These are phyloP conservation scores for Mesembrinibis cayennensis DNA, from an alignment of 2,113 vertebrate genomes.

Conservation along the genomic window DNA sequence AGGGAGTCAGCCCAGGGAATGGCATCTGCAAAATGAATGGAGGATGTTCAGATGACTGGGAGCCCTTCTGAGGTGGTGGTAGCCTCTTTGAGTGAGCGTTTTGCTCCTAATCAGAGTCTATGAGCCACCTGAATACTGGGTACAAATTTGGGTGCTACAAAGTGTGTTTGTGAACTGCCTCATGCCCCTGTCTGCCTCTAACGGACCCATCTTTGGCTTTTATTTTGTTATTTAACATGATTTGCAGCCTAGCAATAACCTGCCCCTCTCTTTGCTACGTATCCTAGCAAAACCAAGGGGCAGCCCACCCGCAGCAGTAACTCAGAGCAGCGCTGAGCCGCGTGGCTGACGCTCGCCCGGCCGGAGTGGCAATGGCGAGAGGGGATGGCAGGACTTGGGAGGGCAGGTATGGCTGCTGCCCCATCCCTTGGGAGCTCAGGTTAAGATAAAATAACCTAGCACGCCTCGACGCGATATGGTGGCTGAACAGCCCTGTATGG, in stretches of 20 bases:
- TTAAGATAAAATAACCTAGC: not conserved
- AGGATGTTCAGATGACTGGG: not conserved
- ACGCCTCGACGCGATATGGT: too few relatives aligned
- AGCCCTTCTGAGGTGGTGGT: not conserved
- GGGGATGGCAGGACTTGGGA: not conserved
- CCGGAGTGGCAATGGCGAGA: not conserved
- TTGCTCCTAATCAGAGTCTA: not conserved
- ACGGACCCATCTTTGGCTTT: not conserved
- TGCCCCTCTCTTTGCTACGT: not conserved
- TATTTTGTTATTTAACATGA: not conserved
- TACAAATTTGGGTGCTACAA: not conserved
- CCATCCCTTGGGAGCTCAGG: not conserved
- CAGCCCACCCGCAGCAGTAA: fast-evolving
- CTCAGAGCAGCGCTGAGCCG: not conserved
- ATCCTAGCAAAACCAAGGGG: not conserved
- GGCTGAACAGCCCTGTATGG: not conserved
- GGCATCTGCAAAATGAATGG: not conserved
- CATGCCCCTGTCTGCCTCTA: not conserved
- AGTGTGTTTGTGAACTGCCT: not conserved
- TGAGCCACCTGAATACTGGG: not conserved
- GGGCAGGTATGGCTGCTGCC: not conserved
- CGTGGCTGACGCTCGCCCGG: fast-evolving
- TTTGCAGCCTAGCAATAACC: not conserved
- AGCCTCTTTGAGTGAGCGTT: not conserved
- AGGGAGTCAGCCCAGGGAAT: not conserved